These are phyloP conservation scores for Ditylenchus dipsaci DNA, from an alignment of 1,140 invertebrate genomes.

Conservation along the genomic window DNA sequence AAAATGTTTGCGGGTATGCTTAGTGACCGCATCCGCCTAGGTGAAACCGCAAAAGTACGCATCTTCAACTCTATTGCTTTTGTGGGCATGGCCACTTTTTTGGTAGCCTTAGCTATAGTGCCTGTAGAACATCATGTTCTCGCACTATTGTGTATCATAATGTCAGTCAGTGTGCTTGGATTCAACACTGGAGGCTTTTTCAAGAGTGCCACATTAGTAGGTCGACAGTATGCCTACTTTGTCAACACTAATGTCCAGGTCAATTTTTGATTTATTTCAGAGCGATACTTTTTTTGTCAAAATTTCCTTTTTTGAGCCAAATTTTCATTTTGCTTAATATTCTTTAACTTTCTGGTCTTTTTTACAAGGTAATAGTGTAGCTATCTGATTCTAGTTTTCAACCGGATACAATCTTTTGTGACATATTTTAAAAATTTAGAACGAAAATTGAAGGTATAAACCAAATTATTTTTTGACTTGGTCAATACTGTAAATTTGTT, in stretches of 20 bases:
- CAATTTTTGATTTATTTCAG: not conserved
- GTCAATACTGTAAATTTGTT: too few species aligned
- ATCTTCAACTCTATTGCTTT: slow-evolving; percentile 48
- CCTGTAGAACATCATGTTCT: not conserved
- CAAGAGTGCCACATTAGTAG: slow-evolving; percentile 44
- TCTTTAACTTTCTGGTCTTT: not conserved
- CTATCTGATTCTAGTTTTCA: too few species aligned
- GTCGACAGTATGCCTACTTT: slow-evolving; percentile 42
- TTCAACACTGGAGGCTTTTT: slow-evolving; percentile 50
- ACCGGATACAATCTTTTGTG: too few species aligned
- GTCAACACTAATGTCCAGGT: slow-evolving; percentile 25
- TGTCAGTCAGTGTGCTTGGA: slow-evolving; percentile 33
- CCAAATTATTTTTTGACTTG: too few species aligned
- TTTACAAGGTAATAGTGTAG: slow-evolving; percentile 7
- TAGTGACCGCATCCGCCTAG: slow-evolving; percentile 29
- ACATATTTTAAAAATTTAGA: too few species aligned
- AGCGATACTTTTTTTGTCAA: not conserved
- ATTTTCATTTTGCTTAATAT: too few species aligned
- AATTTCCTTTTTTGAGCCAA: not conserved
- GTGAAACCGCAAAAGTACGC: slow-evolving; percentile 24
- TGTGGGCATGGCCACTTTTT: slow-evolving; percentile 39
- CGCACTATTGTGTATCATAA: slow-evolving; percentile 13
- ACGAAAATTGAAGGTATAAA: too few species aligned
- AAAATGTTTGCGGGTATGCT: slow-evolving; percentile 42
- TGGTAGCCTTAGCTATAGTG: slow-evolving; percentile 20